These are phyloP conservation scores for Zygogramma bicolorata DNA, from an alignment of 2,888 invertebrate genomes.

Conservation along the genomic window DNA sequence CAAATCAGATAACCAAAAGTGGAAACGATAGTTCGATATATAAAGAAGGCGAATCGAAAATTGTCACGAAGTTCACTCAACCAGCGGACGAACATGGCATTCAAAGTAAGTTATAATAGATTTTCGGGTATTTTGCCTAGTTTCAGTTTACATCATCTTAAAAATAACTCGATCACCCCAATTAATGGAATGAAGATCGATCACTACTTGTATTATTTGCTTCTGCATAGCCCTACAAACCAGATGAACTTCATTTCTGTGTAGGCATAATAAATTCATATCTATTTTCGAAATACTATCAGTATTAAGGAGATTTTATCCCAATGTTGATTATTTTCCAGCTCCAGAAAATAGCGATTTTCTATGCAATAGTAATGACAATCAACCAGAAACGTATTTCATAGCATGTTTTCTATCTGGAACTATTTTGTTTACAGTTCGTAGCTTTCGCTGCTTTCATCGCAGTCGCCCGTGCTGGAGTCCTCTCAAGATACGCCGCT, in stretches of 20 bases:
- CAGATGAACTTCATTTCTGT: too few relatives aligned
- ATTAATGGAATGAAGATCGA: too few relatives aligned
- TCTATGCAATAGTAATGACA: neutral
- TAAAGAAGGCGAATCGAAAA: neutral
- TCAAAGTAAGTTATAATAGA: conserved; percentile 50
- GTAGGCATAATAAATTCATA: too few relatives aligned
- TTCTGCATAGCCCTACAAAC: too few relatives aligned
- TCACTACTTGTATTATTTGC: too few relatives aligned
- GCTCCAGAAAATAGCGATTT: neutral
- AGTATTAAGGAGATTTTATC: too few relatives aligned
- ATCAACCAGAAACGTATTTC: neutral
- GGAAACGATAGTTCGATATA: neutral
- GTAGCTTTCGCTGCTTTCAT: conserved; percentile 54
- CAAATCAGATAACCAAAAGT: neutral
- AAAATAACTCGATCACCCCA: too few relatives aligned
- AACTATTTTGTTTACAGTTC: conserved; percentile 45
- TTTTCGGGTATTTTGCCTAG: neutral
- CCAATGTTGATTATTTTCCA: too few relatives aligned
- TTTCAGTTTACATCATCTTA: too few relatives aligned
- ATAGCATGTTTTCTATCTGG: neutral
- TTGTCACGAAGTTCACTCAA: conserved; percentile 1
- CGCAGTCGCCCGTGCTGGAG: conserved; percentile 52
- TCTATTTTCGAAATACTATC: too few relatives aligned
- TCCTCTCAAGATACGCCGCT: conserved; percentile 42
- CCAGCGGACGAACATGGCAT: conserved; percentile 49